Evolutionary conservation across 2,113 vertebrate genomes (phyloP), one percentile per base, ranked within the genome.

Genomic region (Serinus canaria): DNA sequence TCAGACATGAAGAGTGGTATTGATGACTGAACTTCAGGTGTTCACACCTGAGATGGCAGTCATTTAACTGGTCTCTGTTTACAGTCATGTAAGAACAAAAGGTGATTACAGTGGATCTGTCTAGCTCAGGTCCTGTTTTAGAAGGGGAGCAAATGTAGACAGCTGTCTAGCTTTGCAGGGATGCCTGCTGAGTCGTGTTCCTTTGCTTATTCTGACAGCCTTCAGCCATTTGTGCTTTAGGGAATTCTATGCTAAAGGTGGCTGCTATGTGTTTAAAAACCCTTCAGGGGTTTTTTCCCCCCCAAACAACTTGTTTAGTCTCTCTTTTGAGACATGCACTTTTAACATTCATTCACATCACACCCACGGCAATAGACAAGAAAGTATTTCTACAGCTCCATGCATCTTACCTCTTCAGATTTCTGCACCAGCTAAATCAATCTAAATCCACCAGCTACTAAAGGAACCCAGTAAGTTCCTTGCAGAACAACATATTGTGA

Each of bases 251-350:
- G 39, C n/a, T 74, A 64, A 59, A 74, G 55, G 63, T 70, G 55
- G 58, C 70, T 77, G 87, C 37, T 62, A 11, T 11, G 41, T 53
- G 15, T 73, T 92, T 83, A 76, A 76, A 79, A 93, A 37, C n/a
- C 19, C 15, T 59, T 60, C 15, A 67, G 37, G 44, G 10, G 20
- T 41, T 41, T 39, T 10, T 6, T 0, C 0, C 0, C 17, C 46
- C 16, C 30, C 43, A n/a, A 49, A 6, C n/a, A 90, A 43, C 30
- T 92, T 91, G 64, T 60, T 93, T 86, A 86, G 62, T 64, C 58
- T 94, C 66, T 60, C 67, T 55, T 92, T 43, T 44, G 50, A 90
- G 83, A 92, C 46, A 52, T 3, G 15, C 47, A 76, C 23, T 16
- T 72, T 56, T 18, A 69, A 39, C 41, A 77, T 37, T 52, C 55